Evolutionary conservation across 2,888 invertebrate species (phyloP), one percentile per base, ranked within the genome.

Genomic region (Acrobasis repandana): DNA sequence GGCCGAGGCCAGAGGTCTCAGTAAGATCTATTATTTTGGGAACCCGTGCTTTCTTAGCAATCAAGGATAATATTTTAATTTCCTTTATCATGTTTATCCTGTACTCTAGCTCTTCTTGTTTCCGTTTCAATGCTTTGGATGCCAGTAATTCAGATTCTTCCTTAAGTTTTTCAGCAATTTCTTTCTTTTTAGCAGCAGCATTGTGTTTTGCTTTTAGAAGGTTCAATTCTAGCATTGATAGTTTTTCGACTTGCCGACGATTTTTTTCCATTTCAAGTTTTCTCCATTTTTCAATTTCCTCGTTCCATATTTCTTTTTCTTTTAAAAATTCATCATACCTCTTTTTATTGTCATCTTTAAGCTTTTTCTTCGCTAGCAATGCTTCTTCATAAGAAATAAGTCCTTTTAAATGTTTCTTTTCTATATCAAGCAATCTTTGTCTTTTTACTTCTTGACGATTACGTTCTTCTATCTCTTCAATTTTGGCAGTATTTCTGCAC

Each of bases 301-400:
- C 77, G 60, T 91, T 77, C 80, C 94, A 87, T 36, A 76, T 63
- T 54, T 87, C 78, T 72, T 89, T 90, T 76, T 93, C 93, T 74
- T 90, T 87, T 62, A 93, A 73, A 67, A 93, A 92, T 14, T 90
- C 79, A 68, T 89, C 83, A 69, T 92, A 90, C 75, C 91, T 93
- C 65, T 85, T 85, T 80, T 89, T 92, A 68, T 93, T 94, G 14
- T 80, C 77, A 62, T 92, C 87, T 11, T 83, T 58, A 0, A 92
- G 60, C 67, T 90, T 93, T 66, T 90, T 86, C 76, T 93, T 94
- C 0, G 94, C 93, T 56, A 94, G 72, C 20, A 93, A 79, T 9
- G 94, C 93, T 77, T 94, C 94, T 82, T 94, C 94, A 57, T 92
- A 85, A 10, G 93, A 93, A 61, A 94, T 83, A 70, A 93, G 87